Conservation (phyloP, 2,113 vertebrate species). For the Ictalurus punctatus region DNA sequence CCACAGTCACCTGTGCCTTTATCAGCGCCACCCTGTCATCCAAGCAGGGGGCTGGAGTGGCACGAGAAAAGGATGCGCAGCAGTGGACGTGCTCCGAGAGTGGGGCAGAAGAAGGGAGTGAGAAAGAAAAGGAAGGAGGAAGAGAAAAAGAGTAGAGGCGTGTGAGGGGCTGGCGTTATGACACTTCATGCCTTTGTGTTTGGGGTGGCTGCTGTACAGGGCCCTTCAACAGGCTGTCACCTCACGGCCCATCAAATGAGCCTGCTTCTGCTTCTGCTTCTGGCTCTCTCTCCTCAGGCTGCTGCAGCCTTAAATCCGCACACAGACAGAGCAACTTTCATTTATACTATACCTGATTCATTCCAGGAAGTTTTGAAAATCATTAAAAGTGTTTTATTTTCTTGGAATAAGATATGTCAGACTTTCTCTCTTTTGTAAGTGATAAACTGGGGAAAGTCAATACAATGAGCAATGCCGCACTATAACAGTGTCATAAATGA, state of each 20-base stretch:
- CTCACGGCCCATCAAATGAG: constrained; percentile 42
- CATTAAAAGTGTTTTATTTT: not conserved
- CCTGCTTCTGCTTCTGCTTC: constrained; percentile 42
- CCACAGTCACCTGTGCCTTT: constrained; percentile 91
- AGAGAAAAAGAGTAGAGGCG: constrained; percentile 35
- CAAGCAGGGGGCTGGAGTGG: constrained; percentile 21
- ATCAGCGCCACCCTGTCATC: constrained; percentile 69
- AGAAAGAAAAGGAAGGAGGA: constrained; percentile 9
- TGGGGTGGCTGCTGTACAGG: constrained; percentile 48
- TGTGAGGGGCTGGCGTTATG: constrained; percentile 45
- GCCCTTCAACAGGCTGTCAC: constrained; percentile 55
- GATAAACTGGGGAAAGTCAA: not conserved
- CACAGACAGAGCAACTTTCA: constrained; percentile 7
- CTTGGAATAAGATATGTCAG: not conserved
- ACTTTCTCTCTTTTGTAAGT: not conserved
- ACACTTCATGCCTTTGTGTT: constrained; percentile 55
- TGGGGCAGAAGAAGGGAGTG: constrained; percentile 28
- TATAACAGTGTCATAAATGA: not conserved
- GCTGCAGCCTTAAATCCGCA: constrained; percentile 22
- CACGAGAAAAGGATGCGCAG: constrained; percentile 10
- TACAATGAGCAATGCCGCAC: not conserved
- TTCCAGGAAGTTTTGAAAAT: not conserved
- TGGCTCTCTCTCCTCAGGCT: constrained; percentile 13
- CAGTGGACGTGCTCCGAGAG: constrained; percentile 33
- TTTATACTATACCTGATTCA: not conserved